These are phyloP conservation scores for Heterohyrax brucei DNA, from an alignment of 2,797 vertebrate genomes.

Conservation along the genomic window DNA sequence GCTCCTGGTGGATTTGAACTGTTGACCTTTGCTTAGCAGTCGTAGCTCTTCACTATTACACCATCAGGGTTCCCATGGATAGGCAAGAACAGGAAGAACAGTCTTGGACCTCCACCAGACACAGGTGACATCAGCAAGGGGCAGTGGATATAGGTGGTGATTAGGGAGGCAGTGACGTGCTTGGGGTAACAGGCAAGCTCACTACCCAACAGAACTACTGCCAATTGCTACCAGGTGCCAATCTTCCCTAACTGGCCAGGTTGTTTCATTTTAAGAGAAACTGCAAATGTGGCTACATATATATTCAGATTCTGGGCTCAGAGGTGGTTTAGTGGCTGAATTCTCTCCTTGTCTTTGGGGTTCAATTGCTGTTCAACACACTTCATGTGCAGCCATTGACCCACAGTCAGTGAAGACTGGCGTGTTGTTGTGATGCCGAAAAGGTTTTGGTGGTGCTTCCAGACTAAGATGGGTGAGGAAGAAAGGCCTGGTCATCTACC, in stretches of 20 bases:
- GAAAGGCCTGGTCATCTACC: background rate
- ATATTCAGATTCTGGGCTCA: background rate
- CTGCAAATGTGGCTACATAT: background rate
- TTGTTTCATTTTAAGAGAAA: background rate
- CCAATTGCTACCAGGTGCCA: background rate
- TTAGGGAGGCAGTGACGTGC: background rate
- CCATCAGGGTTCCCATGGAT: no score
- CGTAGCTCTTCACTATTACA: no score
- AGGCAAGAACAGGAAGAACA: background rate
- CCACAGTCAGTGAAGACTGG: background rate
- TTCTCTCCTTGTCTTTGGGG: background rate
- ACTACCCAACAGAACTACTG: fast-evolving
- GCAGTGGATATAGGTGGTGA: fast-evolving
- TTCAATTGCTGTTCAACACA: background rate
- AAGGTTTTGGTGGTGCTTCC: background rate
- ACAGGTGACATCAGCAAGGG: fast-evolving
- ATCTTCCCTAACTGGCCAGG: background rate
- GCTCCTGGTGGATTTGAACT: no score
- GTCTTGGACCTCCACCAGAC: background rate
- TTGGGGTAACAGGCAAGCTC: fast-evolving
- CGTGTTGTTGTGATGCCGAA: background rate
- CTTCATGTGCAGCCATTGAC: background rate
- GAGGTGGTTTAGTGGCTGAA: background rate
- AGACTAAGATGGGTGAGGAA: background rate
- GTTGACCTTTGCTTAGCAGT: no score